Evolutionary conservation across 2,888 invertebrate genomes (phyloP).

Genomic region (Orchesella flavescens): DNA sequence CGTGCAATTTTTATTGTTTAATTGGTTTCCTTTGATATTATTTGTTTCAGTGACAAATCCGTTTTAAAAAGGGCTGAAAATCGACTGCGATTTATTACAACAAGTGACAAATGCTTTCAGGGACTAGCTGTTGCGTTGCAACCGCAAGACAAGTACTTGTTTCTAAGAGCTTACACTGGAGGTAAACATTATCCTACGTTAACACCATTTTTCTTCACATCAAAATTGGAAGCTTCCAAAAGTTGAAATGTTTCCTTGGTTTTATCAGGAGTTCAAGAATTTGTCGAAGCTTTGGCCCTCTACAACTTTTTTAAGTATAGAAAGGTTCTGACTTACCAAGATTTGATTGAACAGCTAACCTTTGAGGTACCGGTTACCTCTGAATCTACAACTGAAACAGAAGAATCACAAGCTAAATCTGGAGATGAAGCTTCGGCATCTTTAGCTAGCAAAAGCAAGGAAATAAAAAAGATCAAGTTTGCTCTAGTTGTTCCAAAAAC

Average conservation of each 20-base stretch:
- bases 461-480: slow-evolving; percentile 62
- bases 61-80: slow-evolving; percentile 22
- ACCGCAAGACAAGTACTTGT: slow-evolving; percentile 10
- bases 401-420: background rate
- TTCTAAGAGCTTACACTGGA: slow-evolving; percentile 19
- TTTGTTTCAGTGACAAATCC: background rate
- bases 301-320: slow-evolving; percentile 35
- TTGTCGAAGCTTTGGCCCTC: slow-evolving; percentile 39
- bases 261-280: slow-evolving; percentile 42
- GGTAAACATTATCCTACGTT: too few relatives aligned
- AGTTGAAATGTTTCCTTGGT: too few relatives aligned
- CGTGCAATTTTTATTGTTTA: too few relatives aligned
- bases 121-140: slow-evolving; percentile 4
- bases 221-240: too few relatives aligned
- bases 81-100: slow-evolving; percentile 6
- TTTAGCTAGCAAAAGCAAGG: background rate
- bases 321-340: slow-evolving; percentile 25
- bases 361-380: background rate
- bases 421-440: background rate
- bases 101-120: slow-evolving; percentile 19
- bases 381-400: too few relatives aligned
- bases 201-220: too few relatives aligned
- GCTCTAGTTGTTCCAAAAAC: slow-evolving; percentile 74
- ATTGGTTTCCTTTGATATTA: too few relatives aligned
- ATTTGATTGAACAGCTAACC: slow-evolving; percentile 12